Base-by-base conservation (phyloP, 2,113 vertebrate species). In the Antechinus flavipes region DNA sequence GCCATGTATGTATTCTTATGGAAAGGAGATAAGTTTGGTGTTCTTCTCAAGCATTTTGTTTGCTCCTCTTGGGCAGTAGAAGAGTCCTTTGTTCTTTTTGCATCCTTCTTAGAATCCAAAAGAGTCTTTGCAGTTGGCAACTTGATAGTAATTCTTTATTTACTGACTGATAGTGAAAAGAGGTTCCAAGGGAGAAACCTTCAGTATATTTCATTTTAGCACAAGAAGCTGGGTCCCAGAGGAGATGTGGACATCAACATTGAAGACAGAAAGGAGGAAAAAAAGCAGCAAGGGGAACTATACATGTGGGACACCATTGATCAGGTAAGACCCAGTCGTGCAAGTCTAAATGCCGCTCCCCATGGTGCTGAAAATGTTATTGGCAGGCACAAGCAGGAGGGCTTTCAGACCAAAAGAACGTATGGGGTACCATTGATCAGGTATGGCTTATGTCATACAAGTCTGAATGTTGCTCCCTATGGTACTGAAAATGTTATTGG, bases 291-390 rank as follows among this genome's bases (percentile, higher is more conserved):
- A 94, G 99, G 99, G 53, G 99, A 99, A 56, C 99, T 99, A 95
- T 99, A 98, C 95, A 99, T 99, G 98, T 99, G 99, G 99, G 99
- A 99, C 90, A 98, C 99, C 61, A 99, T 99, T n/a, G 99, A 99
- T 97, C 98, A 99, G 99, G 99, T 99, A 99, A 12, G 97, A 25
- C 90, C 27, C n/a, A n/a, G 22, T 35, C 42, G 14, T 76, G 61
- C 61, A 76, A 76, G 61, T 76, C 61, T 76, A 35, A 76, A 76
- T 76, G 61, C 30, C 16, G 14, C 61, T 76, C 35, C 61, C 61
- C 61, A 76, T 76, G 61, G 30, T 76, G 61, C 61, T 76, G 35
- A 76, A 76, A 76, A 76, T 76, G 35, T 76, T 76, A 76, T 76
- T 76, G 61, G 61, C 61, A 76, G 61, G 35, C 4, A 14, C 61